These are phyloP conservation scores for Scaptomyza hsui DNA, from an alignment of 1,140 invertebrate species.

Conservation along the genomic window DNA sequence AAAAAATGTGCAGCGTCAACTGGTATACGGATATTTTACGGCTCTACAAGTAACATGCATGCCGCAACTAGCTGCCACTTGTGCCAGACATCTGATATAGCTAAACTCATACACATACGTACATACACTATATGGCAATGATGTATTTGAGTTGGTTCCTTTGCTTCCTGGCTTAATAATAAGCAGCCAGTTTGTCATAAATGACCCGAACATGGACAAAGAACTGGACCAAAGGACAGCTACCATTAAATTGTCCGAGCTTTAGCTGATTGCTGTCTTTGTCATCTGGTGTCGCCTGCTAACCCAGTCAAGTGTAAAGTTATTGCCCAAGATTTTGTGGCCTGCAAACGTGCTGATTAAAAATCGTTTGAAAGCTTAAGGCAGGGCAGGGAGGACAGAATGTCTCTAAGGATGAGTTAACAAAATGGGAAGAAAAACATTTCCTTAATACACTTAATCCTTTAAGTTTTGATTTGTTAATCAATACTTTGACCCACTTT, in stretches of 20 bases:
- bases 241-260: conserved; percentile 44
- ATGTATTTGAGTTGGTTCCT: conserved; percentile 52
- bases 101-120: conserved; percentile 8
- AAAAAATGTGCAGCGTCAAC: conserved; percentile 78
- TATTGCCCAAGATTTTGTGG: conserved; percentile 69
- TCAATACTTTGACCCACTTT: neutral
- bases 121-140: conserved; percentile 25
- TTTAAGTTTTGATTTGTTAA: neutral
- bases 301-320: conserved; percentile 62
- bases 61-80: conserved; percentile 69
- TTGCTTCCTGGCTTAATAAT: conserved; percentile 56
- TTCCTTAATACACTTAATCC: neutral
- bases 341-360: conserved; percentile 72
- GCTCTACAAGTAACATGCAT: conserved; percentile 47
- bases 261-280: conserved; percentile 38
- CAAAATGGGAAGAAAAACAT: neutral
- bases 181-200: conserved; percentile 77
- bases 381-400: neutral
- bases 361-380: conserved; percentile 10
- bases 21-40: conserved; percentile 67
- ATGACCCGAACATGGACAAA: conserved; percentile 44
- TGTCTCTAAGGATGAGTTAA: too few species aligned
- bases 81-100: conserved; percentile 62
- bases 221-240: conserved; percentile 31
- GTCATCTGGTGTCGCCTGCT: conserved; percentile 30